phyloP scores from a whole-genome alignment of 2,888 invertebrate species.

The Darwinula stevensoni region DNA sequence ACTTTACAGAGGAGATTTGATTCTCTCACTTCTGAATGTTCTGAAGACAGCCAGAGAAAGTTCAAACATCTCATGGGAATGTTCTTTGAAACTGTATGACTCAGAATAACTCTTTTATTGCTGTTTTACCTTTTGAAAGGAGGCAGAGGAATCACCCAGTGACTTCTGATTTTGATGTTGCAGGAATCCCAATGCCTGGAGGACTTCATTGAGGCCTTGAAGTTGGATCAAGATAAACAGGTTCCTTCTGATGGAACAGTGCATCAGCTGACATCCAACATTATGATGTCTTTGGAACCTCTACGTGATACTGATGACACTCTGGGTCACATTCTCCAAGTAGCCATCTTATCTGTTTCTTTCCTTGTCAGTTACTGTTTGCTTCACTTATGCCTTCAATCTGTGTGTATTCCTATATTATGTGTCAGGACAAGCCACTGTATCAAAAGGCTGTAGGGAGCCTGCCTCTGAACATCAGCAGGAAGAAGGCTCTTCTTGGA shows the following conservation, averaged over 20 bases:
- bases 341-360: too few relatives aligned
- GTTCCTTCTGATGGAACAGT: constrained; percentile 93
- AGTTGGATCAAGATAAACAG: constrained; percentile 28
- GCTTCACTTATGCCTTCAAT: too few relatives aligned
- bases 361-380: too few relatives aligned
- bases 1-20: too few relatives aligned
- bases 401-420: too few relatives aligned
- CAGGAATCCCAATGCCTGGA: constrained; percentile 25
- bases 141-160: too few relatives aligned
- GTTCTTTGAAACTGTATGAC: too few relatives aligned
- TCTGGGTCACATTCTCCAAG: constrained; percentile 23
- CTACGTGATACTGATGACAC: constrained; percentile 38
- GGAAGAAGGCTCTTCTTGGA: constrained; percentile 8
- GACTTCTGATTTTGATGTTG: background rate
- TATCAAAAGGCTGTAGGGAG: background rate
- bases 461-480: background rate
- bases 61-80: too few relatives aligned
- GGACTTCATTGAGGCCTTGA: constrained; percentile 65
- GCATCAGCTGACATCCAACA: constrained; percentile 73
- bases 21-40: too few relatives aligned
- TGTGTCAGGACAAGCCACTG: background rate
- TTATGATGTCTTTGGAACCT: constrained; percentile 46
- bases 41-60: too few relatives aligned
- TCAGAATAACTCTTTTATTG: too few relatives aligned
- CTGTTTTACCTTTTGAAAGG: too few relatives aligned